phyloP scores from a whole-genome alignment of 2,113 vertebrate genomes.

The Neoarius graeffei region DNA sequence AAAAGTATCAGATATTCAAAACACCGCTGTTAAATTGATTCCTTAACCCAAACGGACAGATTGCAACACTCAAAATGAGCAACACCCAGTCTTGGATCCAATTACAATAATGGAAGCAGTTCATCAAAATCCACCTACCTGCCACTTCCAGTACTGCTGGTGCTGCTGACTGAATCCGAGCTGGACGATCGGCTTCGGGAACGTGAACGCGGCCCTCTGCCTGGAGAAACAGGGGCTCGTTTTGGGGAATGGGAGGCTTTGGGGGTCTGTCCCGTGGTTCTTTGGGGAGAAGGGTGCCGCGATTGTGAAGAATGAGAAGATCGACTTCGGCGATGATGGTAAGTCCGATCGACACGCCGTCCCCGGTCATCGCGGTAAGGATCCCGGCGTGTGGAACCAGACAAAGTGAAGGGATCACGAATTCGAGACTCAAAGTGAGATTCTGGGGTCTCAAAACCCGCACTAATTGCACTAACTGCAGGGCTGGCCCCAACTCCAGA shows the following conservation, averaged over 20 bases:
- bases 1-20: not conserved
- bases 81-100: not conserved
- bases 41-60: not conserved
- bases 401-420: constrained; percentile 89
- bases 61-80: not conserved
- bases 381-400: constrained; percentile 92
- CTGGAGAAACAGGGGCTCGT: constrained; percentile 70
- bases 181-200: constrained; percentile 92
- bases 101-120: not conserved
- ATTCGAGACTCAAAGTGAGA: constrained; percentile 95
- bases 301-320: constrained; percentile 99
- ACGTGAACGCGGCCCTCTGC: constrained; percentile 77
- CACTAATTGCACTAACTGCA: constrained; percentile 69
- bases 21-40: not conserved
- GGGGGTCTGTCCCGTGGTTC: constrained; percentile 85
- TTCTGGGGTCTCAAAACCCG: constrained; percentile 89
- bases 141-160: constrained; percentile 94
- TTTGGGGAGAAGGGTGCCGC: constrained; percentile 93
- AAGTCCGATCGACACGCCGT: constrained; percentile 87
- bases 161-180: constrained; percentile 97
- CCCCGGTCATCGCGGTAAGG: constrained; percentile 92
- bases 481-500: constrained; percentile 63
- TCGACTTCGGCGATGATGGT: constrained; percentile 93
- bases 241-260: constrained; percentile 90
- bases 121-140: constrained; percentile 74